These are phyloP conservation scores for Xiphophorus hellerii DNA, from an alignment of 2,113 vertebrate genomes.

Conservation along the genomic window DNA sequence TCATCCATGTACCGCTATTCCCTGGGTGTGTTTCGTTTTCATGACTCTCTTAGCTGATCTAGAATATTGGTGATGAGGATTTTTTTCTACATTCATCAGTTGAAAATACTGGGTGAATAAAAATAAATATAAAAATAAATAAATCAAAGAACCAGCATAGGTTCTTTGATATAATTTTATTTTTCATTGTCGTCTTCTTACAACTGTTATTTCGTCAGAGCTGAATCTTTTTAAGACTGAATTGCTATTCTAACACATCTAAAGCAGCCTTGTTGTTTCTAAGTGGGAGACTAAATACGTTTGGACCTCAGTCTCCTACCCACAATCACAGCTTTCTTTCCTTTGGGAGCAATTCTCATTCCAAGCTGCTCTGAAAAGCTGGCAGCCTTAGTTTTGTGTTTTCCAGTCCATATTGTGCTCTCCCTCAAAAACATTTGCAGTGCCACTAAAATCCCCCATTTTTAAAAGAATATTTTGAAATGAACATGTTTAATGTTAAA, in stretches of 20 bases:
- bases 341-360: background rate
- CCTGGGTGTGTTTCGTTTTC: background rate
- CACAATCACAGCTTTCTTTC: background rate
- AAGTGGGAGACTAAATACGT: background rate
- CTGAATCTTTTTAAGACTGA: background rate
- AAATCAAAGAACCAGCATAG: too few relatives aligned
- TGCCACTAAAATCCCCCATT: background rate
- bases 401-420: background rate
- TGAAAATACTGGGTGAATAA: background rate
- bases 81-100: background rate
- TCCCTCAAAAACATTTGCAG: background rate
- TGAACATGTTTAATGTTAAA: background rate
- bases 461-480: slow-evolving; percentile 6
- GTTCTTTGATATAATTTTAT: too few relatives aligned
- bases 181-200: background rate
- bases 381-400: background rate
- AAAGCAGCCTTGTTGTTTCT: background rate
- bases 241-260: background rate
- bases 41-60: background rate
- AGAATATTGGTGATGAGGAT: background rate
- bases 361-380: background rate
- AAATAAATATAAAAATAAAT: too few relatives aligned
- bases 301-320: background rate
- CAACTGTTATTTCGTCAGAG: background rate
- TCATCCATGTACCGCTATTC: background rate